These are phyloP conservation scores for Triplophysa bombifrons DNA, from an alignment of 2,797 vertebrate genomes.

Conservation along the genomic window DNA sequence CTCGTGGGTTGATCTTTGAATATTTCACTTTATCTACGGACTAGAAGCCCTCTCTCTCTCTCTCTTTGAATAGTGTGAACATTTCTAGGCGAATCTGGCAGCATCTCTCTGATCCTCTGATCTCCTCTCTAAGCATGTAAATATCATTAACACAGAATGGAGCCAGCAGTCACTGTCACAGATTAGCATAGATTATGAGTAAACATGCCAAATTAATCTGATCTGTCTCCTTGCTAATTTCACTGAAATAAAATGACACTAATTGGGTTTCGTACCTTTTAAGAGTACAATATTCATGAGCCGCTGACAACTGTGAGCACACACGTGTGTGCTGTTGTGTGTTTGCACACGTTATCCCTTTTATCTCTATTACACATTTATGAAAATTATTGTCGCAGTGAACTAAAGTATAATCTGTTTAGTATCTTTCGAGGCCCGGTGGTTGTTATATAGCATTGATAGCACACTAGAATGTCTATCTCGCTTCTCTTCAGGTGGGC, in stretches of 20 bases:
- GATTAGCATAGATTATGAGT: conserved; percentile 81
- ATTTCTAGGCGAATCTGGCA: conserved; percentile 61
- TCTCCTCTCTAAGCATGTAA: conserved; percentile 67
- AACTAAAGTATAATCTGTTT: conserved; percentile 44
- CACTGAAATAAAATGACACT: conserved; percentile 47
- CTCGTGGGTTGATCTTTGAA: neutral
- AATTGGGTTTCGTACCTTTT: conserved; percentile 31
- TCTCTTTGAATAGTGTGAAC: neutral
- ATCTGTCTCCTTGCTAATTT: conserved; percentile 72
- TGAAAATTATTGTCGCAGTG: conserved; percentile 42
- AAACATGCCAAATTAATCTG: conserved; percentile 79
- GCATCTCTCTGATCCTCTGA: conserved; percentile 56
- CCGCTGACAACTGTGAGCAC: conserved; percentile 3
- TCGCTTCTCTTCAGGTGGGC: conserved; percentile 8
- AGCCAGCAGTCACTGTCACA: conserved; percentile 68
- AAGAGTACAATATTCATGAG: conserved; percentile 8
- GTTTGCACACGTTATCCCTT: conserved; percentile 5
- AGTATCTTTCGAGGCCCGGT: conserved; percentile 50
- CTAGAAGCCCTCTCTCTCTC: neutral
- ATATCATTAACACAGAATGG: conserved; percentile 65
- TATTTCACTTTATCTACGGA: neutral
- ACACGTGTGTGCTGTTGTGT: neutral
- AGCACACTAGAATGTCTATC: conserved; percentile 20
- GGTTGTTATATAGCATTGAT: conserved; percentile 45
- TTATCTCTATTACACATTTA: conserved; percentile 23